Evolutionary conservation across 1,140 invertebrate species (phyloP).

Genomic region (Pseudomyrmex concolor): DNA sequence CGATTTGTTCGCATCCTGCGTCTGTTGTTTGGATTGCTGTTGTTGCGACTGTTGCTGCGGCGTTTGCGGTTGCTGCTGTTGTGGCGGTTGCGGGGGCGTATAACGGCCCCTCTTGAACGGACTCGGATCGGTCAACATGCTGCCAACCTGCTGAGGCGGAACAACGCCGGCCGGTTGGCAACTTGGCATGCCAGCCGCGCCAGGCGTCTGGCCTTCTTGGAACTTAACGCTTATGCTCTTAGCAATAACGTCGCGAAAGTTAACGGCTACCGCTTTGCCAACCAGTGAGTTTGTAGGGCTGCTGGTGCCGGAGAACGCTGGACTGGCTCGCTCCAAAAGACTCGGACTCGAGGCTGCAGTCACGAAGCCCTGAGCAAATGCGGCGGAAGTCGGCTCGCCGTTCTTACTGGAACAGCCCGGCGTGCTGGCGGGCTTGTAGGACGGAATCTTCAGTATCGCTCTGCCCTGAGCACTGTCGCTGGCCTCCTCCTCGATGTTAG

Average conservation of each 20-base stretch:
- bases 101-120: slow-evolving; percentile 86
- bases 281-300: slow-evolving; percentile 83
- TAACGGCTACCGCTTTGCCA: slow-evolving; percentile 85
- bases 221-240: slow-evolving; percentile 95
- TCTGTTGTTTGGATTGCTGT: slow-evolving; percentile 77
- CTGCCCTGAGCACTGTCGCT: slow-evolving; percentile 86
- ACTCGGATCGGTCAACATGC: slow-evolving; percentile 83
- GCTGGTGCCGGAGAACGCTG: slow-evolving; percentile 83
- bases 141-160: slow-evolving; percentile 67
- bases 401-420: slow-evolving; percentile 86
- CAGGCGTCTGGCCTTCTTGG: slow-evolving; percentile 87
- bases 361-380: slow-evolving; percentile 81
- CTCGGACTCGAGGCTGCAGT: slow-evolving; percentile 78
- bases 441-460: slow-evolving; percentile 96
- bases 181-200: slow-evolving; percentile 56
- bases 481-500: slow-evolving; percentile 84
- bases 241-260: slow-evolving; percentile 92
- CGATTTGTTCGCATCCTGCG: slow-evolving; percentile 78
- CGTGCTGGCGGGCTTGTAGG: slow-evolving; percentile 92
- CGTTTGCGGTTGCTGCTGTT: slow-evolving; percentile 69
- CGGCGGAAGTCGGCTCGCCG: slow-evolving; percentile 85
- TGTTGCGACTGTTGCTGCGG: slow-evolving; percentile 75
- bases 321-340: slow-evolving; percentile 83
- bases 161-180: slow-evolving; percentile 61
- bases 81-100: slow-evolving; percentile 84